Evolutionary conservation across 2,113 vertebrate genomes (phyloP).

Genomic region (Syngnathus floridae): DNA sequence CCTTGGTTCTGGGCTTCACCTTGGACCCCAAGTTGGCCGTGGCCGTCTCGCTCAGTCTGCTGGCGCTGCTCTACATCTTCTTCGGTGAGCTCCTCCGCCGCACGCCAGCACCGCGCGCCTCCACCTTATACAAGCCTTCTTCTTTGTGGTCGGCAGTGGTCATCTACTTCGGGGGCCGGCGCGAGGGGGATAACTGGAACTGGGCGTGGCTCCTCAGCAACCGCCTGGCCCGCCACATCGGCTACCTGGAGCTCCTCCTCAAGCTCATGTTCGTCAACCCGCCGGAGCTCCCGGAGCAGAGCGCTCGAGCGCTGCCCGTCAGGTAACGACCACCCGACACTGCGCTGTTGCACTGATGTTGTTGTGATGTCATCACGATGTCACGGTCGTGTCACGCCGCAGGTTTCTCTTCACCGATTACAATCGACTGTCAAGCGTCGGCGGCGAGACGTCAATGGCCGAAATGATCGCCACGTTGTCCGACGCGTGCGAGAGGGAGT

Average conservation of each 20-base stretch:
- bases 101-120: no score
- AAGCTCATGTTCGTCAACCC: constrained; percentile 96
- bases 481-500: constrained; percentile 92
- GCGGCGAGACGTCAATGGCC: constrained; percentile 92
- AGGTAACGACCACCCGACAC: constrained; percentile 33
- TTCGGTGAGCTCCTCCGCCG: constrained; percentile 73
- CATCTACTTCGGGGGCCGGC: constrained; percentile 90
- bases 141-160: constrained; percentile 68
- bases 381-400: constrained; percentile 13
- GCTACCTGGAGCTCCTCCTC: constrained; percentile 90
- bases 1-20: constrained; percentile 81
- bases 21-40: constrained; percentile 81
- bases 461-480: constrained; percentile 97
- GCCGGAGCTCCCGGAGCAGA: constrained; percentile 91
- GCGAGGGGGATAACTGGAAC: constrained; percentile 91
- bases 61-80: constrained; percentile 88
- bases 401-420: constrained; percentile 95
- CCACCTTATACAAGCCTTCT: background rate
- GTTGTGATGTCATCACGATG: background rate
- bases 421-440: constrained; percentile 89
- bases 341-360: background rate
- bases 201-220: constrained; percentile 94
- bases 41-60: constrained; percentile 82
- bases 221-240: constrained; percentile 85
- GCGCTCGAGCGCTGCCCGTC: constrained; percentile 88